A percentile compares a stretch with the other conserved stretches of the same genome.
These are phyloP conservation scores for Mesoligia furuncula DNA, from an alignment of 2,888 invertebrate species.

Conservation along the genomic window DNA sequence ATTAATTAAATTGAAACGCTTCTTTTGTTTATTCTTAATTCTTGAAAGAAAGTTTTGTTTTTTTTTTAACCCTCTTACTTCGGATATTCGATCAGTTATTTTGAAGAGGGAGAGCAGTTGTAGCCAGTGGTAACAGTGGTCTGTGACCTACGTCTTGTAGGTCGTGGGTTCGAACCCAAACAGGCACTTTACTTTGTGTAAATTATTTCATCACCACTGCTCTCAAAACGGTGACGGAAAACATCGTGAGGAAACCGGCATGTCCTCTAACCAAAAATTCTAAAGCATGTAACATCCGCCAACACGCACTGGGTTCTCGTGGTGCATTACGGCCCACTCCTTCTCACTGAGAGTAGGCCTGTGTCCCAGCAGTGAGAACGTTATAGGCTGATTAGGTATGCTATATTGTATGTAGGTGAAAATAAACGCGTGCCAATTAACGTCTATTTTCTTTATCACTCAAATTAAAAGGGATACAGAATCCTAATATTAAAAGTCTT, in stretches of 20 bases:
- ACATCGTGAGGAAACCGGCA: not conserved
- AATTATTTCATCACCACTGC: not conserved
- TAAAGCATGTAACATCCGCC: not conserved
- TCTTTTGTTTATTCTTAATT: slow-evolving; percentile 7
- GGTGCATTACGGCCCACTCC: not conserved
- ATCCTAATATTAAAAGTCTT: not conserved
- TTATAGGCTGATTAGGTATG: not conserved
- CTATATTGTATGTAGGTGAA: not conserved
- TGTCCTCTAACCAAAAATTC: not conserved
- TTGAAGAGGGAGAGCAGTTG: not conserved
- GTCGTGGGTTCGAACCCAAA: not conserved
- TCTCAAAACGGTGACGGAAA: not conserved
- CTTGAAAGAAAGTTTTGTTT: not conserved
- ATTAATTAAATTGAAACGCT: slow-evolving; percentile 8
- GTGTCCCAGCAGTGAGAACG: not conserved
- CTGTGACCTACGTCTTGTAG: not conserved
- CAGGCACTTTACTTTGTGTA: not conserved
- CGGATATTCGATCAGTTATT: not conserved
- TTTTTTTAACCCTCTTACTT: not conserved
- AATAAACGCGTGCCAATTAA: not conserved
- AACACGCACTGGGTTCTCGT: not conserved
- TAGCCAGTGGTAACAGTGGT: not conserved
- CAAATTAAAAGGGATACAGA: not conserved
- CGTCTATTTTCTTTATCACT: not conserved
- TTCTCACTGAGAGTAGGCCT: no score